Percentiles rank a stretch among this genome's conserved stretches.
phyloP scores from a whole-genome alignment of 2,888 invertebrate genomes.

The Phyllotreta striolata region DNA sequence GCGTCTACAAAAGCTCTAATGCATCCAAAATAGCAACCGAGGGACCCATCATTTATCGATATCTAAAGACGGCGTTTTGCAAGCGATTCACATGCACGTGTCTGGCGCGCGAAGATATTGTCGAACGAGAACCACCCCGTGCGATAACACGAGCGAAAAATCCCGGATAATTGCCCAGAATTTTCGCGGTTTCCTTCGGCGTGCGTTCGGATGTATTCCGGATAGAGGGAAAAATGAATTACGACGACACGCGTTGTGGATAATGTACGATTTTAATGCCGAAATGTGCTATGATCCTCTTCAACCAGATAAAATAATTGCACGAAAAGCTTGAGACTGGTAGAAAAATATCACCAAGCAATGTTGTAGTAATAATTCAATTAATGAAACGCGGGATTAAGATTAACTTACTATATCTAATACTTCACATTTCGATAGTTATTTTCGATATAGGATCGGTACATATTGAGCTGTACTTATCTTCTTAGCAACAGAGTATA shows the following conservation, averaged over 20 bases:
- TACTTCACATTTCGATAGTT: no score
- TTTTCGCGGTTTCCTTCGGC: slow-evolving; percentile 24
- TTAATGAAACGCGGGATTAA: no score
- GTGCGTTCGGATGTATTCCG: slow-evolving; percentile 6
- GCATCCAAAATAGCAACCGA: slow-evolving; percentile 40
- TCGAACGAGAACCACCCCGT: slow-evolving; percentile 25
- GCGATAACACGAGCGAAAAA: slow-evolving; percentile 33
- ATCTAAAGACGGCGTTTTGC: slow-evolving; percentile 42
- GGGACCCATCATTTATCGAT: slow-evolving; percentile 44
- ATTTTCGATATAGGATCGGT: no score
- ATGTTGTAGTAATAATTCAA: no score
- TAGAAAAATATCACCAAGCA: no score
- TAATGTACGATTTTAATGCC: slow-evolving; percentile 5
- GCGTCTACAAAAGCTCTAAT: slow-evolving; percentile 40
- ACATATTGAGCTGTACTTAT: no score
- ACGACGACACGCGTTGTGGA: not conserved
- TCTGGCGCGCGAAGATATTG: slow-evolving; percentile 32
- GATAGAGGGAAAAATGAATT: slow-evolving; percentile 9
- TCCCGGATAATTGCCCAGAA: slow-evolving; percentile 33
- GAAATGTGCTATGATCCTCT: not conserved
- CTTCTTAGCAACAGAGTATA: no score
- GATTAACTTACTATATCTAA: no score
- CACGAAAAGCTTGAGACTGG: no score
- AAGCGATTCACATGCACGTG: slow-evolving; percentile 37
- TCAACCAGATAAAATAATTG: no score